Evolutionary conservation across 2,888 invertebrate species (phyloP), one percentile per base, ranked within the genome.

Genomic region (Dolichomitus sp.): DNA sequence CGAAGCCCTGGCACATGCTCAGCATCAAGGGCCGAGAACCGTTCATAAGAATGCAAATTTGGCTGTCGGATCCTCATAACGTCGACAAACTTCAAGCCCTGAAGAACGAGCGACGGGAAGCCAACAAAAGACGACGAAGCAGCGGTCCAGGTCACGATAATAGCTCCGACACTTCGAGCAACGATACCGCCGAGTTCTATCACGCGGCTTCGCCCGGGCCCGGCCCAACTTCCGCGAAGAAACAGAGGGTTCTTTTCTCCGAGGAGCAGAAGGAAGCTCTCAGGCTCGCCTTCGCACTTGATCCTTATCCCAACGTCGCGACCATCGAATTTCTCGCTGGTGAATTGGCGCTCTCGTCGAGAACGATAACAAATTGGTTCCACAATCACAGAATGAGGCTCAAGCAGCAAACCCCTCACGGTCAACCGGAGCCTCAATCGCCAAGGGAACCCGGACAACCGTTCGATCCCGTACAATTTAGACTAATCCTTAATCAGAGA

Each of bases 311-410:
- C 0, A 99, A 98, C 93, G 97, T 99, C 91, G 97, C 98, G 30
- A 98, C 99, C 79, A 99, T 99, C 87, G 99, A 99, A 93, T 98
- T 98, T 92, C 95, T 99, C 80, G 99, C 99, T 40, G 96, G 96
- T 40, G 99, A 99, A 94, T 95, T 99, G 76, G 97, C 97, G 9
- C 95, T 99, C 52, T 98, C 98, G 6, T 97, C 99, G 69, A 96
- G 99, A 88, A 99, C 99, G 74, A 99, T 99, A 90, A 99, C 99
- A 83, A 99, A 99, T 94, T 99, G 99, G 99, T 99, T 99, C 95
- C 99, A 99, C 95, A 99, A 99, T 94, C 99, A 99, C 93, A 96
- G 99, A 89, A 99, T 99, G 98, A 96, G 99, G 84, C 96, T 99
- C 92, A 99, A 99, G 94, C 98, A 98, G 92, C 97, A 98, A 92